Conservation (phyloP, 2,888 invertebrate genomes). For the Anaspis maculata region DNA sequence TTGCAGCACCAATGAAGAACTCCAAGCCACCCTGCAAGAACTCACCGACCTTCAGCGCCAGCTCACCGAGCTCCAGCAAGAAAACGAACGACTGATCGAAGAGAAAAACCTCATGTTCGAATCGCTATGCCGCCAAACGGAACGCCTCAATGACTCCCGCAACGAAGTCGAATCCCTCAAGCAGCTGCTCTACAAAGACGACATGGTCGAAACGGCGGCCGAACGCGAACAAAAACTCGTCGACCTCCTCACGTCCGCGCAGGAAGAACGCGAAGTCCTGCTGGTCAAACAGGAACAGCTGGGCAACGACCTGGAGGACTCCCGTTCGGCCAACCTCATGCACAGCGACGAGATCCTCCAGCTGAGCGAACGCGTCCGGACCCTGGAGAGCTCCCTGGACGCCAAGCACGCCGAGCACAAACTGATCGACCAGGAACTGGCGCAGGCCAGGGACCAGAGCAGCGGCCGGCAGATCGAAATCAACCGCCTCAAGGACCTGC, state of each 20-base stretch:
- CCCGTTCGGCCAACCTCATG: constrained; percentile 51
- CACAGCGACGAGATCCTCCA: constrained; percentile 56
- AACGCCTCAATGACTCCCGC: constrained; percentile 80
- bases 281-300: constrained; percentile 72
- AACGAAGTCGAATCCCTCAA: constrained; percentile 79
- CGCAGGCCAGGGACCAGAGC: constrained; percentile 63
- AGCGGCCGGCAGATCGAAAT: constrained; percentile 74
- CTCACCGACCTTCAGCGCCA: constrained; percentile 83
- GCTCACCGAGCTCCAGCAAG: constrained; percentile 76
- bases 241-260: constrained; percentile 73
- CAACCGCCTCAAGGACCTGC: constrained; percentile 62
- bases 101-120: constrained; percentile 86
- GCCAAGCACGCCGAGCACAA: constrained; percentile 66
- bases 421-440: constrained; percentile 64
- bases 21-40: constrained; percentile 90
- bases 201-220: constrained; percentile 53
- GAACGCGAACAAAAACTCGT: constrained; percentile 75
- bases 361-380: constrained; percentile 59
- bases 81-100: constrained; percentile 78
- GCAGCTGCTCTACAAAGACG: constrained; percentile 56
- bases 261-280: constrained; percentile 69
- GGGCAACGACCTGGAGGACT: constrained; percentile 58
- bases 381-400: constrained; percentile 67
- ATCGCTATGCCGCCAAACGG: constrained; percentile 85
- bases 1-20: constrained; percentile 76